Evolutionary conservation across 2,888 invertebrate genomes (phyloP), one percentile per base, ranked within the genome.

Genomic region (Sminthurides aquaticus): DNA sequence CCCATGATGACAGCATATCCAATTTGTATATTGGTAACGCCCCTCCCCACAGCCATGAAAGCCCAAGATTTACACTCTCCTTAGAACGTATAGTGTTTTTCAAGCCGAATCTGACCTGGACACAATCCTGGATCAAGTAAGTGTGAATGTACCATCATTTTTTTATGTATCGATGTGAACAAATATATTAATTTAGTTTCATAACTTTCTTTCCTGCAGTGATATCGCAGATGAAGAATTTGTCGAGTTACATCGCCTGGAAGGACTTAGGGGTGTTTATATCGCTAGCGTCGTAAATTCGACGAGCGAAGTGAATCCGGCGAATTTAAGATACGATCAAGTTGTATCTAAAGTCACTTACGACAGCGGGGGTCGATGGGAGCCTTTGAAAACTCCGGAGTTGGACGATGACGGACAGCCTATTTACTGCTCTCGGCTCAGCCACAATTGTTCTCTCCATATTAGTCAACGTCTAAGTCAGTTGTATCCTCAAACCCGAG

Each of bases 341-440:
- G 81, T 93, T 57, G 81, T 86, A 0, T 89, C 91, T 0, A 78
- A 89, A 60, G 91, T 94, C 63, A 88, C 91, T 0, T 93, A 86
- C 77, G 91, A 94, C 78, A 89, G 91, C 76, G 95, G 95, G 1
- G 87, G 85, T 59, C 85, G 86, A 5, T 95, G 94, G 95, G 83
- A 84, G 0, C 84, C 83, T 0, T 83, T 93, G 56, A 83, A 83
- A 65, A 85, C 91, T 0, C 92, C 93, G 0, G 79, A 81, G 26
- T 80, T 81, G 28, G 89, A 90, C 77, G 83, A 85, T 60, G 80
- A 85, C 79, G 88, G 89, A 1, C 84, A 84, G 71, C 82, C 83
- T 20, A 81, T 87, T 49, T 83, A 84, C 73, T 91, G 91, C 76
- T 80, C 83, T 56, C 75, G 80, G 58, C 83, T 80, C 72, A 22